A percentile compares a stretch with the other conserved stretches of the same genome.
Evolutionary conservation across 2,797 vertebrate species (phyloP).

Genomic region (Pteronotus mesoamericanus): DNA sequence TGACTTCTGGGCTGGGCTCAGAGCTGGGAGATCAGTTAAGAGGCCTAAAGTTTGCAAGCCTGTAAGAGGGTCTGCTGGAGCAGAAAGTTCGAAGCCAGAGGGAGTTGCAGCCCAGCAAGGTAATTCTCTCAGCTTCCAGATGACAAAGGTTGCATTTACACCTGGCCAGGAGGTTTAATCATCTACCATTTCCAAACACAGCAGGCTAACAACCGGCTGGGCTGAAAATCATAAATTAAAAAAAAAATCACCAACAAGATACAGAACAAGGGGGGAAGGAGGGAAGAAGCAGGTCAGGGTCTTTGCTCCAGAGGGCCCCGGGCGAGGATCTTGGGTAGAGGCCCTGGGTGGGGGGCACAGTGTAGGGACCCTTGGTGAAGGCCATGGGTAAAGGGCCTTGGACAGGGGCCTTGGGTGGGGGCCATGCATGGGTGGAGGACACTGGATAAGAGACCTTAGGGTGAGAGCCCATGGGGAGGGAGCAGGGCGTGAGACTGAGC

Average conservation of each 20-base stretch:
- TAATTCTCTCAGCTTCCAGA: conserved; percentile 86
- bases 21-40: conserved; percentile 29
- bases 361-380: not conserved
- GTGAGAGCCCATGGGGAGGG: not conserved
- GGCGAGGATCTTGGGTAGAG: no score
- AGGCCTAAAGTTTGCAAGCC: not conserved
- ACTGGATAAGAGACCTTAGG: not conserved
- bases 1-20: conserved; percentile 21
- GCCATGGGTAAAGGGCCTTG: not conserved
- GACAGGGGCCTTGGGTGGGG: not conserved
- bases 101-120: conserved; percentile 79
- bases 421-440: not conserved
- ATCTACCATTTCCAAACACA: conserved; percentile 98
- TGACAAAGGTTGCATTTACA: conserved; percentile 99
- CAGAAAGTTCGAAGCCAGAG: conserved; percentile 56
- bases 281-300: not conserved
- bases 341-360: no score
- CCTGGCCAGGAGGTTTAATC: conserved; percentile 97
- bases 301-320: not conserved
- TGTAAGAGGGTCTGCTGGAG: conserved; percentile 27
- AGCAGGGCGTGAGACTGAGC: not conserved
- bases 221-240: conserved; percentile 84
- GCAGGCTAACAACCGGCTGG: conserved; percentile 84
- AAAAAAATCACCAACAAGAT: conserved; percentile 78
- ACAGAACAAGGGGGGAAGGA: conserved; percentile 72